phyloP scores from a whole-genome alignment of 2,113 vertebrate genomes.

The Macquaria australasica region DNA sequence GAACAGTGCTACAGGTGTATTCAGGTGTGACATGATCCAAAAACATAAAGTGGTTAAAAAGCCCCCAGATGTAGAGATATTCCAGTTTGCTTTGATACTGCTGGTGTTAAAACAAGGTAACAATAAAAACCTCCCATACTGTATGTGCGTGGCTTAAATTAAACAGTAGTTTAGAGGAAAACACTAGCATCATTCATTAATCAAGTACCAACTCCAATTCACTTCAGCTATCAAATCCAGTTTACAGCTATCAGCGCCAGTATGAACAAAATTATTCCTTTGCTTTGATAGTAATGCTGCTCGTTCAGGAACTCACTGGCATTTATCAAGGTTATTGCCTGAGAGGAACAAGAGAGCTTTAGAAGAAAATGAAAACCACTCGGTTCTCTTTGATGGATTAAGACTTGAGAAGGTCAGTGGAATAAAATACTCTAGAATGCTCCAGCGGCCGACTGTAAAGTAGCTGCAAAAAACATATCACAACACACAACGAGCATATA shows the following conservation, averaged over 20 bases:
- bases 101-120: too few species aligned
- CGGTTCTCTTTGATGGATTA: constrained; percentile 19
- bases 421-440: not conserved
- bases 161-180: not conserved
- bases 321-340: constrained; percentile 30
- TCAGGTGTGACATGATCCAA: not conserved
- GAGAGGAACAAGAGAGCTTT: constrained; percentile 1
- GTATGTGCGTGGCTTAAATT: too few species aligned
- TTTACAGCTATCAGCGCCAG: constrained; percentile 13
- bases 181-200: not conserved
- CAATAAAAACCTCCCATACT: too few species aligned
- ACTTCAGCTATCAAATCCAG: not conserved
- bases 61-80: too few species aligned
- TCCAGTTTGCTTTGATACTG: too few species aligned
- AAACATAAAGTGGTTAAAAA: too few species aligned
- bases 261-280: not conserved
- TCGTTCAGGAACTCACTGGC: constrained; percentile 1
- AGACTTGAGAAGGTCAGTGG: not conserved
- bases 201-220: not conserved
- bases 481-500: not conserved
- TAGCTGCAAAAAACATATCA: not conserved
- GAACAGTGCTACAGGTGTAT: not conserved
- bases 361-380: constrained; percentile 31
- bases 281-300: constrained; percentile 21
- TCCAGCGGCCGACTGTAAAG: not conserved